phyloP scores from a whole-genome alignment of 2,888 invertebrate species.

The Galerucella calmariensis region DNA sequence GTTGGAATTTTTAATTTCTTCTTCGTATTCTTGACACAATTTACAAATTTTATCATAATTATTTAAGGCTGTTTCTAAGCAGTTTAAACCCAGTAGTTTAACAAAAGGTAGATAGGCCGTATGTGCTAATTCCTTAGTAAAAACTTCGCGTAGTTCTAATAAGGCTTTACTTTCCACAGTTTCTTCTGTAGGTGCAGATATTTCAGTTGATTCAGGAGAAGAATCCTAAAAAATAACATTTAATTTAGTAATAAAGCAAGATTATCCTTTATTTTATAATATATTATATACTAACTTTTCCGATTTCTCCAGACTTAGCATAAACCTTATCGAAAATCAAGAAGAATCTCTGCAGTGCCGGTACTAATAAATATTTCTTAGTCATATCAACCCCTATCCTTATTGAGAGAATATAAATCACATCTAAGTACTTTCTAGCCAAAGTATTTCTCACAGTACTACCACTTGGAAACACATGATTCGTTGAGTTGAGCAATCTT shows the following conservation, averaged over 20 bases:
- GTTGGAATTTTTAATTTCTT: slow-evolving; percentile 57
- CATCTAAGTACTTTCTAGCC: slow-evolving; percentile 84
- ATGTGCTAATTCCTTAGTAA: slow-evolving; percentile 87
- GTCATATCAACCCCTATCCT: slow-evolving; percentile 84
- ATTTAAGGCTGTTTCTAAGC: slow-evolving; percentile 77
- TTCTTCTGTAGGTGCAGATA: slow-evolving; percentile 70
- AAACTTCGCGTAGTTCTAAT: slow-evolving; percentile 84
- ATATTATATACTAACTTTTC: slow-evolving; percentile 33
- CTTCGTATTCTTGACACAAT: slow-evolving; percentile 81
- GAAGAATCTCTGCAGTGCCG: slow-evolving; percentile 80
- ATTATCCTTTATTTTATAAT: background rate
- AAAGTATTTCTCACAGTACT: slow-evolving; percentile 78
- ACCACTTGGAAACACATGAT: slow-evolving; percentile 86
- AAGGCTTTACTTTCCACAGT: slow-evolving; percentile 66
- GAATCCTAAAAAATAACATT: slow-evolving; percentile 61
- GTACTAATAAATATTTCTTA: slow-evolving; percentile 77
- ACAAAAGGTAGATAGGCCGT: slow-evolving; percentile 82
- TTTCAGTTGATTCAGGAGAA: slow-evolving; percentile 70
- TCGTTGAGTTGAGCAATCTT: slow-evolving; percentile 81
- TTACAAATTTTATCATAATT: slow-evolving; percentile 83
- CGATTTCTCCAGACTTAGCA: slow-evolving; percentile 59
- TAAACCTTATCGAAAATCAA: slow-evolving; percentile 82
- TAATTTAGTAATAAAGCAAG: background rate
- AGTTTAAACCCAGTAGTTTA: slow-evolving; percentile 77
- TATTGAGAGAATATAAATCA: slow-evolving; percentile 81